Conservation (phyloP, 2,888 invertebrate species). For the Endotricha flammealis region DNA sequence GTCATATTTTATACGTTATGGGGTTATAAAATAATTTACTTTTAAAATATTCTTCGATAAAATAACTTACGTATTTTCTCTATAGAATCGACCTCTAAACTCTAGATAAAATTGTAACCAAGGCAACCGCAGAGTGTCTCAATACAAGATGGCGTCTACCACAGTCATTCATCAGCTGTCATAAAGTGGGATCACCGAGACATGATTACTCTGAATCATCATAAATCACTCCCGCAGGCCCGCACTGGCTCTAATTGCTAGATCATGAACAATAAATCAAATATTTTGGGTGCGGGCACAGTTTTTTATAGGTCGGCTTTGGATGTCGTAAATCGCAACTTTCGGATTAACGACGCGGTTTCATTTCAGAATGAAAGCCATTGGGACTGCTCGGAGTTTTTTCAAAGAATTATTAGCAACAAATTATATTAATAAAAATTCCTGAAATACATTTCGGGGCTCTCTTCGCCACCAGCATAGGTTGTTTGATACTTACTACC, state of each 20-base stretch:
- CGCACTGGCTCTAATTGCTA: constrained; percentile 69
- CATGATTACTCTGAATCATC: constrained; percentile 64
- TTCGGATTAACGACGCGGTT: constrained; percentile 42
- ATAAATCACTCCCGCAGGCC: constrained; percentile 73
- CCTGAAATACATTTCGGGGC: no score
- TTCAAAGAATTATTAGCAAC: background rate
- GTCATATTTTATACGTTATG: no score
- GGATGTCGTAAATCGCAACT: constrained; percentile 49
- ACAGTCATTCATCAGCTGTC: constrained; percentile 54
- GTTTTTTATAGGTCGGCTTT: constrained; percentile 49
- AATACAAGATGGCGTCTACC: constrained; percentile 56
- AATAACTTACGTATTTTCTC: no score
- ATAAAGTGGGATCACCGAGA: constrained; percentile 62
- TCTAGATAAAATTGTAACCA: constrained; percentile 21
- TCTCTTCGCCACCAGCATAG: no score
- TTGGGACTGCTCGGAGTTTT: background rate
- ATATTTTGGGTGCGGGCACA: constrained; percentile 59
- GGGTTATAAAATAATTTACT: no score
- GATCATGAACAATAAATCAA: constrained; percentile 66
- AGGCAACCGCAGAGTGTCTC: constrained; percentile 39
- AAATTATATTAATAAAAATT: no score
- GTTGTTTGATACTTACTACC: no score
- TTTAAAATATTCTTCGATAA: no score
- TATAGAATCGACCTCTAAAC: constrained; percentile 9
- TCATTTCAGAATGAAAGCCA: constrained; percentile 25